phyloP scores from a whole-genome alignment of 2,888 invertebrate genomes.

The Andricus curvator region DNA sequence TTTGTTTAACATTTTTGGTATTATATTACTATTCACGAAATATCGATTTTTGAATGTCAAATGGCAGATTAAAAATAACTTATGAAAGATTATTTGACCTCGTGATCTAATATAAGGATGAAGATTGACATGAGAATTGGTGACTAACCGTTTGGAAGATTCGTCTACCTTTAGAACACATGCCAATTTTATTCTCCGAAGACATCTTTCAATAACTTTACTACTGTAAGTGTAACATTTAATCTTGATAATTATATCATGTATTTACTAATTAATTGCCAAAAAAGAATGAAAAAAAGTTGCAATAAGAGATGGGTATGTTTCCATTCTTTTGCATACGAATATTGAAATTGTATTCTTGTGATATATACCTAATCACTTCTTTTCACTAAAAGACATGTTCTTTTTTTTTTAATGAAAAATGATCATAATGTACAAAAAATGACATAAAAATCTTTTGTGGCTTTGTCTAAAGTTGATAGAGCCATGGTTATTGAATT shows the following conservation, averaged over 20 bases:
- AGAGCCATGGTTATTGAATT: too few relatives aligned
- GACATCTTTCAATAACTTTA: neutral
- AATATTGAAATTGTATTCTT: neutral
- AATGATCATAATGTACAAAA: too few relatives aligned
- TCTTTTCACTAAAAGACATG: neutral
- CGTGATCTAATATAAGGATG: constrained; percentile 66
- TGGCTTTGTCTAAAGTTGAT: neutral
- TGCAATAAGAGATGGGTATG: neutral
- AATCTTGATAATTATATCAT: too few relatives aligned
- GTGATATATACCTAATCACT: neutral
- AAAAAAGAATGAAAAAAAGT: neutral
- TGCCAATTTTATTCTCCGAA: neutral
- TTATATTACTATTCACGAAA: neutral
- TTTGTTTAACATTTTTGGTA: too few relatives aligned
- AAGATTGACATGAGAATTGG: constrained; percentile 72
- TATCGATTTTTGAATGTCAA: neutral
- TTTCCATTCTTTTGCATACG: neutral
- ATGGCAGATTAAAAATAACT: constrained; percentile 39
- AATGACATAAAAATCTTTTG: neutral
- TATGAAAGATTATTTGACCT: constrained; percentile 57
- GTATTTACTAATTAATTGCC: too few relatives aligned
- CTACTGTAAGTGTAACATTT: too few relatives aligned
- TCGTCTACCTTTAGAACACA: neutral
- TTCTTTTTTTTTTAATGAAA: too few relatives aligned
- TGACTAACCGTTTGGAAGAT: constrained; percentile 49